phyloP scores from a whole-genome alignment of 2,888 invertebrate species.

The Luperina testacea region DNA sequence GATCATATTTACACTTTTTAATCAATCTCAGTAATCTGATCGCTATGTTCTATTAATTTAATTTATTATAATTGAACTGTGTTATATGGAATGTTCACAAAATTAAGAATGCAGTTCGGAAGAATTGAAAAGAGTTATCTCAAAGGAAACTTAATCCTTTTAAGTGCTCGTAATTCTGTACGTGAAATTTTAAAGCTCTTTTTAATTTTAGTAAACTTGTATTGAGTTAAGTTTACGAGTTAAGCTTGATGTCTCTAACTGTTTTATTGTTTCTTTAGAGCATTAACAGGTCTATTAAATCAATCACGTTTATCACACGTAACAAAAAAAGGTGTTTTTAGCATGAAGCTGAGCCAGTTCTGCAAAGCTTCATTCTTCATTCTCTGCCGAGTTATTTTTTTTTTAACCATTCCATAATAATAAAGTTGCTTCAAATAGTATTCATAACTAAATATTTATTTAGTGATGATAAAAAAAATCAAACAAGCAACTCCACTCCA shows the following conservation, averaged over 20 bases:
- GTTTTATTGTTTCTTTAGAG: neutral
- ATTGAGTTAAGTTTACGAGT: slow-evolving; percentile 7
- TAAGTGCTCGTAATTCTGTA: slow-evolving; percentile 40
- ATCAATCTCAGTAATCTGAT: slow-evolving; percentile 73
- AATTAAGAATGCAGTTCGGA: slow-evolving; percentile 66
- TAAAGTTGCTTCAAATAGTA: neutral
- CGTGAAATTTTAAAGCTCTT: neutral
- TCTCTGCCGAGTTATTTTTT: slow-evolving; percentile 1
- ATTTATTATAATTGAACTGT: slow-evolving; percentile 74
- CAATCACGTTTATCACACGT: neutral
- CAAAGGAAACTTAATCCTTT: slow-evolving; percentile 62
- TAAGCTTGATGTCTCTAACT: neutral
- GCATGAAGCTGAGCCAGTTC: neutral
- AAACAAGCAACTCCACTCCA: slow-evolving; percentile 37
- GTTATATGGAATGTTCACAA: slow-evolving; percentile 62
- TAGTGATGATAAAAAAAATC: neutral
- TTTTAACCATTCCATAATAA: neutral
- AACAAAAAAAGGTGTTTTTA: neutral
- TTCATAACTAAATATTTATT: neutral
- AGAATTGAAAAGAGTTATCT: slow-evolving; percentile 55
- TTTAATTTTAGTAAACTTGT: slow-evolving; percentile 18
- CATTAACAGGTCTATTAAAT: neutral
- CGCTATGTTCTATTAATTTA: slow-evolving; percentile 75
- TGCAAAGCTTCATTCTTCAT: neutral
- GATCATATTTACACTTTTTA: slow-evolving; percentile 74